Conservation (phyloP, 2,113 vertebrate genomes). For the Craseonycteris thonglongyai region DNA sequence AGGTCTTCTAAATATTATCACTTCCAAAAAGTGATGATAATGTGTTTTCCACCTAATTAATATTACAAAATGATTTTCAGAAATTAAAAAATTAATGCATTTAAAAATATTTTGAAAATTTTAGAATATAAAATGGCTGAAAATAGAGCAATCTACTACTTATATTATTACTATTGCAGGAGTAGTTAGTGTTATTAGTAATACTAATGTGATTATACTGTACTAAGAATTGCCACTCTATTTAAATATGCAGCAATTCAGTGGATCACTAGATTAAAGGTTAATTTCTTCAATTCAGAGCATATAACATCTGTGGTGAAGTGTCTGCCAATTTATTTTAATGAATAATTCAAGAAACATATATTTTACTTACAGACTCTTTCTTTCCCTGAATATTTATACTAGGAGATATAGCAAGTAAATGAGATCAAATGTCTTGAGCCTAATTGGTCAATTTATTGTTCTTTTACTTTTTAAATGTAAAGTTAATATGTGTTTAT, state of each 20-base stretch:
- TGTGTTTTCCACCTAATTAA: neutral
- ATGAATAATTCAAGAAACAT: slow-evolving; percentile 42
- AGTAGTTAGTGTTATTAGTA: neutral
- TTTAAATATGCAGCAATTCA: slow-evolving; percentile 7
- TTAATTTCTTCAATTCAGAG: slow-evolving; percentile 27
- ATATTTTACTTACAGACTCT: neutral
- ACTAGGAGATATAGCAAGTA: neutral
- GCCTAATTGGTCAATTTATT: neutral
- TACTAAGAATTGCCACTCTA: neutral
- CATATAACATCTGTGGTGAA: slow-evolving; percentile 10
- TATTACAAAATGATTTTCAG: neutral
- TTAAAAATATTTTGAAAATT: neutral
- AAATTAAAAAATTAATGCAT: neutral
- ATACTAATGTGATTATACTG: neutral
- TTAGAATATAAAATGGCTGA: neutral
- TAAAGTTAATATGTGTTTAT: neutral
- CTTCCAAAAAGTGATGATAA: neutral
- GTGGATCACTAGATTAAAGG: neutral
- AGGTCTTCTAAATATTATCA: neutral
- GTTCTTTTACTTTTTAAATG: neutral
- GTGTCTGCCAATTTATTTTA: slow-evolving; percentile 10
- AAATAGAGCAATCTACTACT: neutral
- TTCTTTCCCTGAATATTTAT: slow-evolving; percentile 12
- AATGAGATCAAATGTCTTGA: neutral
- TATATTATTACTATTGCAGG: neutral